phyloP scores from a whole-genome alignment of 37 sponge, comb jelly and placozoan species.

The Petrosia ficiformis region DNA sequence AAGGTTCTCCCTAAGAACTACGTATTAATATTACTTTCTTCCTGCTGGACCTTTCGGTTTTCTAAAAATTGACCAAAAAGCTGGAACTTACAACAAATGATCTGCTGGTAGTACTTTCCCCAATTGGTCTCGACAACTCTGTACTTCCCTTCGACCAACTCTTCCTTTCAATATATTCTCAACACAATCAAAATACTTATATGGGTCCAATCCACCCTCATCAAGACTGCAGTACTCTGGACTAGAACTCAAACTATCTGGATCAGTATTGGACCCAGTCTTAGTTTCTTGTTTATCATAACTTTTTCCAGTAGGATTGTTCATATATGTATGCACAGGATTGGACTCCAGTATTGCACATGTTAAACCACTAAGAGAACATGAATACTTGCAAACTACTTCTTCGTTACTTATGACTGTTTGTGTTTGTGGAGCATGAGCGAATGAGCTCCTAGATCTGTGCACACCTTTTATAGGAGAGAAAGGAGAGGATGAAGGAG shows the following conservation, averaged over 20 bases:
- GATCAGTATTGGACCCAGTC: not conserved
- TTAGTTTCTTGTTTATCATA: not conserved
- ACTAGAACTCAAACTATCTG: not conserved
- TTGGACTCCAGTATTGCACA: conserved; percentile 38
- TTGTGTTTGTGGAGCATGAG: not conserved
- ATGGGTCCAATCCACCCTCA: conserved; percentile 42
- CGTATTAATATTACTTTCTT: too few relatives aligned
- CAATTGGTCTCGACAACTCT: conserved; percentile 19
- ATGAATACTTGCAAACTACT: conserved; percentile 19
- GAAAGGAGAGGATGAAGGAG: conserved; percentile 8
- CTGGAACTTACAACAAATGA: conserved; percentile 49
- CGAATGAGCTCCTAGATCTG: not conserved
- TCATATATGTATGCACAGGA: conserved; percentile 37
- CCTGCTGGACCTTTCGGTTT: too few relatives aligned
- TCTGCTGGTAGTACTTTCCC: conserved; percentile 38
- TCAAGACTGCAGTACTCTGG: conserved; percentile 22
- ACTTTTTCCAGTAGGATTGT: not conserved
- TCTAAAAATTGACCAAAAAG: not conserved
- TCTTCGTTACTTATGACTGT: not conserved
- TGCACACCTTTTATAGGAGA: not conserved
- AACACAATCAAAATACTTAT: conserved; percentile 38
- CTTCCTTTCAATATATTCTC: conserved; percentile 25
- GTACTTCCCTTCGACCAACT: conserved; percentile 6
- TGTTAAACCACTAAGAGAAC: conserved; percentile 43
- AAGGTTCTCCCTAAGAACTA: too few relatives aligned